Percentiles rank a stretch among this genome's conserved stretches.
Evolutionary conservation across 2,113 vertebrate genomes (phyloP).

Genomic region (Gallinago undulata): DNA sequence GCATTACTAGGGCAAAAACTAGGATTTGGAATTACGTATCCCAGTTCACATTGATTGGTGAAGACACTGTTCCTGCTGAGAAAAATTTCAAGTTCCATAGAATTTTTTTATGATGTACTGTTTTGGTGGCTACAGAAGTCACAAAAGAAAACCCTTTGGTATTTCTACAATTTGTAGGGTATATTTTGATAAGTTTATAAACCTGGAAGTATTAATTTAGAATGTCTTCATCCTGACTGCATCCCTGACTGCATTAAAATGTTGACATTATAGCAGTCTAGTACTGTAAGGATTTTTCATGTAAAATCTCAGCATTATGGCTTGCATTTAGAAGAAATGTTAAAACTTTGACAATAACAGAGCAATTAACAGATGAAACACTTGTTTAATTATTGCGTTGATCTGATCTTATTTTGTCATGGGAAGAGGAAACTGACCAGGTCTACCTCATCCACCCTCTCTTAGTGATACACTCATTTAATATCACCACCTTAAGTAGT

Average conservation of each 20-base stretch:
- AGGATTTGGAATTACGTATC: not conserved
- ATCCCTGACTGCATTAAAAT: not conserved
- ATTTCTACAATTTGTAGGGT: not conserved
- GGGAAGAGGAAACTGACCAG: slow-evolving; percentile 47
- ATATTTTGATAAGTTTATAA: not conserved
- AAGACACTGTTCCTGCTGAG: not conserved
- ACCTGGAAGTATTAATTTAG: not conserved
- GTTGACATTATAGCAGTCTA: not conserved
- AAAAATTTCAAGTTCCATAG: not conserved
- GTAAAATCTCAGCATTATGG: not conserved
- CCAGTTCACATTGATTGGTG: not conserved
- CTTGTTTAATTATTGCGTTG: not conserved
- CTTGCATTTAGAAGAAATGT: not conserved
- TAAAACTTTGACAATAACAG: slow-evolving; percentile 27
- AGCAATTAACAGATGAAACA: slow-evolving; percentile 16
- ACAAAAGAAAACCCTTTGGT: not conserved
- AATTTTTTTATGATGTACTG: not conserved
- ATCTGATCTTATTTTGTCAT: slow-evolving; percentile 13
- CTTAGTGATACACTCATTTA: slow-evolving; percentile 39
- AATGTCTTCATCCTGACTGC: not conserved
- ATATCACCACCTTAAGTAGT: slow-evolving; percentile 27
- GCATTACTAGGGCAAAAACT: not conserved
- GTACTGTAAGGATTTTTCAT: not conserved
- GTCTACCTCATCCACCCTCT: not conserved
- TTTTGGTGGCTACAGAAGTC: not conserved